Evolutionary conservation across 2,113 vertebrate genomes (phyloP), one percentile per base, ranked within the genome.

Genomic region (Elaphurus davidianus): DNA sequence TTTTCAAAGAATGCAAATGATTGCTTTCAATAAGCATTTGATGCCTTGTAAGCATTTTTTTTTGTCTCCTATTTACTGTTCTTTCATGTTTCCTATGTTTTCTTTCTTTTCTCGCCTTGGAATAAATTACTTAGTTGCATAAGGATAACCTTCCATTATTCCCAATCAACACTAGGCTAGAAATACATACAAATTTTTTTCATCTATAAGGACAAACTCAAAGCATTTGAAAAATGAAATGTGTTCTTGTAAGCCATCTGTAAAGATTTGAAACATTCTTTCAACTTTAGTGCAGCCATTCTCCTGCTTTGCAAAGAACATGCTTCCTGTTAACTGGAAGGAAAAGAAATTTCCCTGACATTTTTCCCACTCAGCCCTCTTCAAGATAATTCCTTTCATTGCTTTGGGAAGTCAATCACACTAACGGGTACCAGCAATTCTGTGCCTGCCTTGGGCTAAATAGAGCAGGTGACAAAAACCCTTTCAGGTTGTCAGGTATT

Each of bases 401-500:
- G 98, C 98, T 99, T 99, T 98, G 94, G 97, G 97, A 97, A 98
- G 99, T 99, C 99, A 99, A 98, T 99, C 99, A 99, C 21, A 0
- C 96, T 98, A 99, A 98, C 98, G 98, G 98, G 98, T 98, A 99
- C 98, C 97, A 98, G 98, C 98, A 99, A 98, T 98, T 98, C 98
- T 96, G 88, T 94, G 96, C 93, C 94, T 98, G 99, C 99, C 99
- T 98, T 93, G 98, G 99, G 99, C 99, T 99, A 99, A 99, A 98
- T 98, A 99, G 98, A 99, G 98, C 98, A 99, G 98, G 98, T 99
- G 99, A 99, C 99, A 99, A 98, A 99, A 99, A 97, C 98, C 98
- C 95, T 99, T 99, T 99, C 98, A 98, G 98, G 98, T 99, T 99
- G 99, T 99, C 99, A 99, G 98, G 98, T 98, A 98, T 99, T 99